Percentiles rank a stretch among this genome's conserved stretches.
Conservation (phyloP, 2,888 invertebrate genomes). For the Baronia brevicornis region DNA sequence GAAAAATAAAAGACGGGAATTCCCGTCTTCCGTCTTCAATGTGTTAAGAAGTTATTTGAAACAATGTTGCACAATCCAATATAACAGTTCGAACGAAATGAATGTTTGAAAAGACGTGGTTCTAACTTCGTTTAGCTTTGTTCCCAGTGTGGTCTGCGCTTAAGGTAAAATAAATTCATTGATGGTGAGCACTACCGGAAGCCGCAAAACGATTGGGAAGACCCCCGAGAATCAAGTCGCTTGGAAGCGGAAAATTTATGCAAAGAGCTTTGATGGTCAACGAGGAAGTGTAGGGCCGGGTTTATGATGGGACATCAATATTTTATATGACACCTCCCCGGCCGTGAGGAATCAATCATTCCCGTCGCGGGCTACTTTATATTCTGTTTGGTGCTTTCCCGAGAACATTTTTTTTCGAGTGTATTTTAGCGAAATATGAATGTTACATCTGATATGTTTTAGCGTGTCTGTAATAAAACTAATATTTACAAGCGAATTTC, state of each 20-base stretch:
- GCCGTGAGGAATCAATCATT: conserved; percentile 50
- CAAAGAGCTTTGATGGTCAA: conserved; percentile 58
- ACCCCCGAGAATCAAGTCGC: conserved; percentile 57
- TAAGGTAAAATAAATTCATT: too few relatives aligned
- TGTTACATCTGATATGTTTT: conserved; percentile 6
- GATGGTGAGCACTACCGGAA: conserved; percentile 1
- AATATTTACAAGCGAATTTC: too few relatives aligned
- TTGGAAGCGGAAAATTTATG: conserved; percentile 53
- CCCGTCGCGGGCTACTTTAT: conserved; percentile 35
- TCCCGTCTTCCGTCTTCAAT: too few relatives aligned
- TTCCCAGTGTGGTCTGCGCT: too few relatives aligned
- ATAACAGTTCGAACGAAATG: too few relatives aligned
- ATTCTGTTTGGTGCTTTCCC: conserved; percentile 29
- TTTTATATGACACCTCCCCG: conserved; percentile 42
- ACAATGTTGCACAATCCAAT: too few relatives aligned
- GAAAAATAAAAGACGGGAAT: too few relatives aligned
- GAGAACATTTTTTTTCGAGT: conserved; percentile 11
- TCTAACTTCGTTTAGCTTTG: too few relatives aligned
- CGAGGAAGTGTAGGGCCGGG: conserved; percentile 25
- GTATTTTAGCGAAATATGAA: conserved; percentile 3
- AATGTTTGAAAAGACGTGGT: too few relatives aligned
- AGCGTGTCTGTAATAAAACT: background rate
- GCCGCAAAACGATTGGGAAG: background rate
- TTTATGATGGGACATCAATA: conserved; percentile 47
- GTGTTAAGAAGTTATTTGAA: too few relatives aligned